A percentile compares a stretch with the other conserved stretches of the same genome.
phyloP scores from a whole-genome alignment of 2,888 invertebrate genomes.

The Xestia sexstrigata region DNA sequence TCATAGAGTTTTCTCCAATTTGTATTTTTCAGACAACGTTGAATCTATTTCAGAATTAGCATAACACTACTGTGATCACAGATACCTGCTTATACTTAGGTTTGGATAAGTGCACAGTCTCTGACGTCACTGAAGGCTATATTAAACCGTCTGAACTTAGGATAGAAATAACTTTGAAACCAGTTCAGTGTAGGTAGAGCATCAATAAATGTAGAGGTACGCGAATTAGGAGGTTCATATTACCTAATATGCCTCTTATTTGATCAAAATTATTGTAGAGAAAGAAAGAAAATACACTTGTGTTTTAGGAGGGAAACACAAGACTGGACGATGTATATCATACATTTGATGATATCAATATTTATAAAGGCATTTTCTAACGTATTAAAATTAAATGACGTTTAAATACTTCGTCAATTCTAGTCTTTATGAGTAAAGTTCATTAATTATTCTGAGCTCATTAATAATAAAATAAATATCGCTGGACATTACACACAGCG shows the following conservation, averaged over 20 bases:
- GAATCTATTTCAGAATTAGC: conserved; percentile 37
- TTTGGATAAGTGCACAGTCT: conserved; percentile 21
- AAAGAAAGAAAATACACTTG: neutral
- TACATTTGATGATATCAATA: neutral
- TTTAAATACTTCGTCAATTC: too few relatives aligned
- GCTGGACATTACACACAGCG: too few relatives aligned
- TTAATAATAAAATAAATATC: neutral
- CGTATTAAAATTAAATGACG: neutral
- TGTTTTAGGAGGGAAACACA: neutral
- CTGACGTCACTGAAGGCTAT: conserved; percentile 40
- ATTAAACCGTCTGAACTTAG: conserved; percentile 25
- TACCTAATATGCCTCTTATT: neutral
- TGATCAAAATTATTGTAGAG: neutral
- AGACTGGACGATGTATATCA: neutral
- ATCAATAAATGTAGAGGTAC: conserved; percentile 18
- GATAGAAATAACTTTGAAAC: conserved; percentile 34
- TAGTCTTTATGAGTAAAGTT: neutral
- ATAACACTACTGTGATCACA: conserved; percentile 31
- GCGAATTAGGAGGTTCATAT: neutral
- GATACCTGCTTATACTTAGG: conserved; percentile 18
- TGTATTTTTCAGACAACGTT: neutral
- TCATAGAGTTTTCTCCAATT: neutral
- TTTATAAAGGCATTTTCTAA: neutral
- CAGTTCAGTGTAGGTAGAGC: conserved; percentile 15
- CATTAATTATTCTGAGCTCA: neutral